Base-by-base conservation (phyloP, 2,113 vertebrate genomes). In the Onychostoma macrolepis region DNA sequence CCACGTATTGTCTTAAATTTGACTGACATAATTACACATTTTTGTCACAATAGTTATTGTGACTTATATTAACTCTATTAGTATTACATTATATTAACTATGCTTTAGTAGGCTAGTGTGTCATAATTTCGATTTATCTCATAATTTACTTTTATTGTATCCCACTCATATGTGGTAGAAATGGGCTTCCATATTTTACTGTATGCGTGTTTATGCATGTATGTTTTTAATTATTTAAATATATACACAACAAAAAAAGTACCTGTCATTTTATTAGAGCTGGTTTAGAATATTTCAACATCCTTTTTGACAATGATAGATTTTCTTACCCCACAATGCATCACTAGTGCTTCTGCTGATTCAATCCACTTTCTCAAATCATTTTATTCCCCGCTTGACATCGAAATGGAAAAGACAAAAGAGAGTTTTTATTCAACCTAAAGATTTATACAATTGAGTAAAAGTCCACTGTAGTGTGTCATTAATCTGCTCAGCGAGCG, bases 401-500 rank as follows among this genome's bases (percentile, higher is more conserved):
- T 24, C 3, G 2, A 56, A 79, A 79, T 38, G 17, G 10, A 71
- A 71, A 67, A 33, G 65, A 67, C 6, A 6, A 21, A 28, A 71
- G 67, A 33, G 67, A 50, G n/a, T 50, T 77, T 30, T 78, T 8
- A 79, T 56, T 58, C 77, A 24, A 11, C 19, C 77, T 58, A 56
- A 79, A 33, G 17, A 53, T 79, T 7, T 79, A 56, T 58, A 28
- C 9, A 33, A 36, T 36, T 33, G 48, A 79, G 36, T 36, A 13
- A 78, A 78, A 53, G 26, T 33, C 69, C 36, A n/a, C 9, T 13
- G 17, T 11, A n/a, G 19, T 12, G 8, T 21, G 53, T 79, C 10
- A 75, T 45, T 45, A 72, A 75, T 79, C 48, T 56, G 26, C 48
- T 89, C 87, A 65, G 61, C 79, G 72, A 58, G 81, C 11, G 56